Evolutionary conservation across 2,888 invertebrate species (phyloP).

Genomic region (Cyclophora albipunctata): DNA sequence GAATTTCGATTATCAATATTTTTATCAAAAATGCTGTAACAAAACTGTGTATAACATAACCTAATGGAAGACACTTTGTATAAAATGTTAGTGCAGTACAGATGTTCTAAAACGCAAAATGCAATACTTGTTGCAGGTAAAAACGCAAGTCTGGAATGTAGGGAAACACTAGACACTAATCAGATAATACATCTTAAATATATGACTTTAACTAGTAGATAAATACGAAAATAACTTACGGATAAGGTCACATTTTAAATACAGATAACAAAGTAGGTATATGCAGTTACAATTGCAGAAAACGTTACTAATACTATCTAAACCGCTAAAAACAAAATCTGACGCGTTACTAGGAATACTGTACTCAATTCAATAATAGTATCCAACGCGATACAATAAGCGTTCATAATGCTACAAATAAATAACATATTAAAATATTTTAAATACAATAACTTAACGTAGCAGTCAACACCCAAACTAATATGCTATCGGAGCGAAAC

Average conservation of each 20-base stretch:
- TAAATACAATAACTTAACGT: constrained; percentile 74
- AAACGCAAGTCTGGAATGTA: constrained; percentile 33
- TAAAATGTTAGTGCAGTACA: constrained; percentile 40
- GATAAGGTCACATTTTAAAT: constrained; percentile 25
- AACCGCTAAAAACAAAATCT: constrained; percentile 47
- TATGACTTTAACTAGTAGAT: constrained; percentile 4
- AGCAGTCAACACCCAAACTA: constrained; percentile 66
- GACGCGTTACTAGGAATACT: constrained; percentile 61
- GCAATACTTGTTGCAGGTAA: constrained; percentile 17
- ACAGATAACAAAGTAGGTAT: constrained; percentile 35
- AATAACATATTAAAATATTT: constrained; percentile 74
- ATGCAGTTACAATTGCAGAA: constrained; percentile 32
- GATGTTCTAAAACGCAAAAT: constrained; percentile 6
- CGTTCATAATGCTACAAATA: constrained; percentile 72
- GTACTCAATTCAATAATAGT: constrained; percentile 42
- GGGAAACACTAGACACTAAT: constrained; percentile 28
- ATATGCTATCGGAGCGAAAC: constrained; percentile 35
- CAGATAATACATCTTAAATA: constrained; percentile 20
- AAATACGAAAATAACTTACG: constrained; percentile 20
- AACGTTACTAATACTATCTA: constrained; percentile 31
- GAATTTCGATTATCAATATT: constrained; percentile 23
- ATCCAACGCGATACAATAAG: constrained; percentile 57
- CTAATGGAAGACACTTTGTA: constrained; percentile 70
- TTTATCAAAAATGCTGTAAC: constrained; percentile 21
- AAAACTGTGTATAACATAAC: constrained; percentile 43